Evolutionary conservation across 2,797 vertebrate species (phyloP).

Genomic region (Leptodactylus fallax): DNA sequence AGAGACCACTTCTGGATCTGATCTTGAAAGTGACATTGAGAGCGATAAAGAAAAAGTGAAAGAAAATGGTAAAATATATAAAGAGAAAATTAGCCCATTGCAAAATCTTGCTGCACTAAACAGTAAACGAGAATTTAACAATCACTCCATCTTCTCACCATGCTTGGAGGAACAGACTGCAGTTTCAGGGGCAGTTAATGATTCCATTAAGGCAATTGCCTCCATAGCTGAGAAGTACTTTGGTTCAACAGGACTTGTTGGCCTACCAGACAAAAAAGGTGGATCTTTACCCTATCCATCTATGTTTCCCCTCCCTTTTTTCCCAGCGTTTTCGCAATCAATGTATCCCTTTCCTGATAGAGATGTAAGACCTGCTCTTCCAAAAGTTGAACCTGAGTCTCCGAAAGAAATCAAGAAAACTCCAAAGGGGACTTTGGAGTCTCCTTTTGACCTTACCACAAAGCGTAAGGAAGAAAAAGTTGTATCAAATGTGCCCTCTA

Average conservation of each 20-base stretch:
- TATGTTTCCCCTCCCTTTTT: slow-evolving; percentile 98
- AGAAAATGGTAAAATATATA: slow-evolving; percentile 94
- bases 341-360: slow-evolving; percentile 96
- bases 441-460: slow-evolving; percentile 97
- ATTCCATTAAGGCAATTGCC: slow-evolving; percentile 99
- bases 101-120: slow-evolving; percentile 86
- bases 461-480: slow-evolving; percentile 93
- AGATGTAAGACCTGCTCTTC: slow-evolving; percentile 86
- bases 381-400: slow-evolving; percentile 90
- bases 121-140: slow-evolving; percentile 90
- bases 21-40: slow-evolving; percentile 98
- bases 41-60: slow-evolving; percentile 90
- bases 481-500: slow-evolving; percentile 79
- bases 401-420: slow-evolving; percentile 89
- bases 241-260: slow-evolving; percentile 95
- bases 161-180: slow-evolving; percentile 95
- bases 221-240: slow-evolving; percentile 99
- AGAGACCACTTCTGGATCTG: slow-evolving; percentile 98
- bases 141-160: slow-evolving; percentile 88
- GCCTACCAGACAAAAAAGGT: slow-evolving; percentile 97
- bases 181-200: slow-evolving; percentile 97
- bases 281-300: slow-evolving; percentile 94
- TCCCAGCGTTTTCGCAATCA: slow-evolving; percentile 97
- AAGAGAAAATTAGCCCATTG: slow-evolving; percentile 88
- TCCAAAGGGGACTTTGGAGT: slow-evolving; percentile 86